Base-by-base conservation (phyloP, 2,888 invertebrate species). In the Hirtodrosophila confusa region DNA sequence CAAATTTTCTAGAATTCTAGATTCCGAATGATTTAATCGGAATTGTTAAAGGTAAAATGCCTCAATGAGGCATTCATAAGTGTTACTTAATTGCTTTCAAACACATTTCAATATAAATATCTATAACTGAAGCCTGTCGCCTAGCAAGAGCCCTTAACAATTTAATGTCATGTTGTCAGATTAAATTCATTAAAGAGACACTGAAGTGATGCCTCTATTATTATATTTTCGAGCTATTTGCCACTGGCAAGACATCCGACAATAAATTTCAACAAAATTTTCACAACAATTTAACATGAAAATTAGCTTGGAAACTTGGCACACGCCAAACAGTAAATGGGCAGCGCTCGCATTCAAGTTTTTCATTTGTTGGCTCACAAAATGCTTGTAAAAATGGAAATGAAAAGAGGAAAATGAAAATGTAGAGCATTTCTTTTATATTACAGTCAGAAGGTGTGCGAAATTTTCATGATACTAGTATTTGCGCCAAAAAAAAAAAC, bases 371-470 rank as follows among this genome's bases (percentile, higher is more conserved):
- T 54, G 36, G 12, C 8, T 29, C 23, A 9, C 44, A 37, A 58
- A 24, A 4, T 23, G 53, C 27, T 40, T 37, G 17, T 9, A n/a
- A 40, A 56, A 51, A 39, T 23, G 17, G 6, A 1, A 37, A 29
- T 9, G n/a, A 33, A 36, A 31, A 24, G 23, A n/a, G 10, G 43
- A 40, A 58, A 80, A 62, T 56, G 29, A 77, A 31, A 73, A 72
- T 62, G 43, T 49, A 63, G 29, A 44, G 40, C 60, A 65, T 62
- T 78, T 60, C 49, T 47, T 64, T 74, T 72, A 54, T 73, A 69
- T 55, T 50, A 55, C 60, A 45, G 48, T 23, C 64, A 53, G 56
- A 76, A 84, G 78, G 85, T 86, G 77, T 60, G 80, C 57, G 44
- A 48, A 50, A 70, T 55, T 60, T 66, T 56, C 55, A 65, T 65